Conservation (phyloP, 2,797 vertebrate genomes). For the Aplochiton taeniatus region DNA sequence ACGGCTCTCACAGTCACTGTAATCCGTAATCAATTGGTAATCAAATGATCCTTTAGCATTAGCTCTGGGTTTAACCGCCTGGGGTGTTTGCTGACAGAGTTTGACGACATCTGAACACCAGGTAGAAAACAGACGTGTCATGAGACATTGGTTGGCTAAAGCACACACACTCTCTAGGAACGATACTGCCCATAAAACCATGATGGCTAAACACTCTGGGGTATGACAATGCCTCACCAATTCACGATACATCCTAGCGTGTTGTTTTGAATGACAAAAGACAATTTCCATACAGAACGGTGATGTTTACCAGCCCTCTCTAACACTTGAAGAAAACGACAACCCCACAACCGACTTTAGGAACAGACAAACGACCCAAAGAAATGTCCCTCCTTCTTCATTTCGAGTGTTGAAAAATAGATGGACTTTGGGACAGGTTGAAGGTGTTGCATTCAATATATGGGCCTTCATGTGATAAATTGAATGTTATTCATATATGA, state of each 20-base stretch:
- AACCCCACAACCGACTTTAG: constrained; percentile 53
- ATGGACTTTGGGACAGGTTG: constrained; percentile 66
- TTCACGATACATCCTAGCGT: constrained; percentile 43
- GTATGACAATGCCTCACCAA: constrained; percentile 24
- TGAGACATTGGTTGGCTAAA: no score
- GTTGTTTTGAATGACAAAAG: constrained; percentile 28
- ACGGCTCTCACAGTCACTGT: no score
- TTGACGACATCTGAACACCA: not conserved
- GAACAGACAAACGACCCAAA: constrained; percentile 37
- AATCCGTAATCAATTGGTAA: no score
- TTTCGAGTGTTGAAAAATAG: constrained; percentile 66
- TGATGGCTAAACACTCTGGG: constrained; percentile 14
- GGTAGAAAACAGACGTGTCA: no score
- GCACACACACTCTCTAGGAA: constrained; percentile 19
- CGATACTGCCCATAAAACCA: not conserved
- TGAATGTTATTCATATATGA: constrained; percentile 88
- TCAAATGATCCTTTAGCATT: not conserved
- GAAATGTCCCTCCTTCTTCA: constrained; percentile 43
- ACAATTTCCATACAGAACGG: constrained; percentile 40
- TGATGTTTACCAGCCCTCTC: constrained; percentile 39
- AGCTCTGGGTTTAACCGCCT: no score
- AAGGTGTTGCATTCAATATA: constrained; percentile 78
- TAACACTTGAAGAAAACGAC: constrained; percentile 26
- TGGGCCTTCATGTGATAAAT: constrained; percentile 87
- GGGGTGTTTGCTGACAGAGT: not conserved